Conservation (phyloP, 2,888 invertebrate species). For the Ditula angustiorana region DNA sequence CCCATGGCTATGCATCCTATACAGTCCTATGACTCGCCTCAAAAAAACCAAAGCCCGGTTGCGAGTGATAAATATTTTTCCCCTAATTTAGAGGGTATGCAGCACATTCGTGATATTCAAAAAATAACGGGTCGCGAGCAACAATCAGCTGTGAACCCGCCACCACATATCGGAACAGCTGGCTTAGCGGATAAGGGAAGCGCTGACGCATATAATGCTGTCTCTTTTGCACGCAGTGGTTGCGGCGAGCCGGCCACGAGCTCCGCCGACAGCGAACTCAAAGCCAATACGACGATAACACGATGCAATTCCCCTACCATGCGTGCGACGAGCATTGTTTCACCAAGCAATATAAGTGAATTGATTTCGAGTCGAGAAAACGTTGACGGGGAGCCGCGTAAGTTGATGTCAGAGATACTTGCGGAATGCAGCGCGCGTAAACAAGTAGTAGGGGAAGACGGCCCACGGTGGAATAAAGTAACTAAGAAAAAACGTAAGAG, state of each 20-base stretch:
- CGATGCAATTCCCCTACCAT: not conserved
- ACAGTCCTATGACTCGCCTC: not conserved
- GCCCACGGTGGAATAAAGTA: not conserved
- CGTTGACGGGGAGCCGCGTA: not conserved
- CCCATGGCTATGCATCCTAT: not conserved
- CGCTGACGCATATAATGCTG: not conserved
- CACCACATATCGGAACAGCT: not conserved
- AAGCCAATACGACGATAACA: too few relatives aligned
- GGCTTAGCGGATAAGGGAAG: not conserved
- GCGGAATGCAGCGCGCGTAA: not conserved
- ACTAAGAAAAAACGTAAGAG: not conserved
- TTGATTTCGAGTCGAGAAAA: not conserved
- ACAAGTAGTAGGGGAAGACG: not conserved
- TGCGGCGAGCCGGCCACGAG: not conserved
- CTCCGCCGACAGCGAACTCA: too few relatives aligned
- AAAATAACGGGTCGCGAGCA: not conserved
- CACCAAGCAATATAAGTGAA: not conserved
- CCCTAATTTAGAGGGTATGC: not conserved
- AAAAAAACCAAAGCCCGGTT: not conserved
- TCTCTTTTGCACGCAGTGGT: not conserved
- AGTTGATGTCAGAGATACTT: too few relatives aligned
- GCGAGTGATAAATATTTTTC: not conserved
- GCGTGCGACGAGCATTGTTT: not conserved
- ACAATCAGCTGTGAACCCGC: not conserved
- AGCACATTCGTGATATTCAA: not conserved